phyloP scores from a whole-genome alignment of 2,888 invertebrate species.

The Camponotus fellah region DNA sequence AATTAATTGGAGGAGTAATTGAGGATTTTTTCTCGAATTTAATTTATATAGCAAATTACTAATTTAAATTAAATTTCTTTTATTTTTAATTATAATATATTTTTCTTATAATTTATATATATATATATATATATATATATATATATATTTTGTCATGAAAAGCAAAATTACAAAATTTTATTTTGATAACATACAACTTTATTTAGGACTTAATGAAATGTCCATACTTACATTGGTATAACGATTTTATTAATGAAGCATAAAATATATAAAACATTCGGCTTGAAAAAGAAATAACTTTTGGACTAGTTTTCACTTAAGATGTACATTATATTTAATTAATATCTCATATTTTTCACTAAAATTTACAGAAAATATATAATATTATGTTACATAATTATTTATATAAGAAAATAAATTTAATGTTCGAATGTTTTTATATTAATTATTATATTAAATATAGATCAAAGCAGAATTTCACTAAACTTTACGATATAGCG shows the following conservation, averaged over 20 bases:
- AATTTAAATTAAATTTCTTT: not conserved
- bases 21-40: not conserved
- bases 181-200: not conserved
- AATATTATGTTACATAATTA: not conserved
- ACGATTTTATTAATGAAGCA: not conserved
- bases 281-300: constrained; percentile 3
- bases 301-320: constrained; percentile 7
- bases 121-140: too few species aligned
- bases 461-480: constrained; percentile 34
- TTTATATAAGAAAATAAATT: constrained; percentile 22
- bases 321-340: not conserved
- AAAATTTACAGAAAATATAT: too few species aligned
- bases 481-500: constrained; percentile 28
- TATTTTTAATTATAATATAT: constrained; percentile 3
- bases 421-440: constrained; percentile 1
- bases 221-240: not conserved
- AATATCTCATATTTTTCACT: too few species aligned
- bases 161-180: constrained; percentile 10
- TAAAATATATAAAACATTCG: not conserved
- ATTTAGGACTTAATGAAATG: not conserved
- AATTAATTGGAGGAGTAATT: not conserved
- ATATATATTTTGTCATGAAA: not conserved
- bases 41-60: not conserved
- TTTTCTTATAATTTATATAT: not conserved
- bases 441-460: constrained; percentile 42